Evolutionary conservation across 1,140 invertebrate species (phyloP), one percentile per base, ranked within the genome.

Genomic region (Monomorium pharaonis): DNA sequence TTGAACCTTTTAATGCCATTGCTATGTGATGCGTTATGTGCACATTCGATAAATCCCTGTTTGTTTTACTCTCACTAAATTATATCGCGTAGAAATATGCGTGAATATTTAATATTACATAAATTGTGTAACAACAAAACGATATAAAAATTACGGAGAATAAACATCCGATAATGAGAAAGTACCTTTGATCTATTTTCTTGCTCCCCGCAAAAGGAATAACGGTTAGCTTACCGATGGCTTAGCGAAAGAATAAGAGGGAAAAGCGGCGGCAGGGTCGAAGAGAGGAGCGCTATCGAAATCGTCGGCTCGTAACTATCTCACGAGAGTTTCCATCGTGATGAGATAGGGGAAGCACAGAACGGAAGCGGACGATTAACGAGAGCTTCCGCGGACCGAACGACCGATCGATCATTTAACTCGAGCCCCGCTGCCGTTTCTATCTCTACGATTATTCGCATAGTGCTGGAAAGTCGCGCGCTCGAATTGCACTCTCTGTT

Each of bases 291-390:
- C 47, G 21, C 51, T 67, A 54, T 84, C 47, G 60, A 84, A 78
- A 86, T 87, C 37, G 78, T 65, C 67, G 80, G 80, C 63, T 24
- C 62, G 80, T 89, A 92, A 89, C 84, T 87, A 81, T 70, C 74
- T 69, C 81, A 70, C 81, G 86, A 88, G 78, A 88, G 83, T 86
- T 87, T 84, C 76, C 75, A 74, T 51, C 58, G 70, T 63, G 58
- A 58, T 30, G 65, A 62, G 76, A 84, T 69, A 80, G 69, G 63
- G 63, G 63, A 85, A 84, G 49, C 58, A 65, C 72, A 74, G 76
- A 84, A 58, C 86, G 89, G 91, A 92, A 91, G 84, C 81, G 87
- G 69, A 91, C 91, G 91, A 91, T 91, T 92, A 92, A 92, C 87
- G 86, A 90, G 91, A 91, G 87, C 92, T 91, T 88, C 86, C 86